Evolutionary conservation across 2,888 invertebrate genomes (phyloP).

Genomic region (Ommatoiulus sabulosus): DNA sequence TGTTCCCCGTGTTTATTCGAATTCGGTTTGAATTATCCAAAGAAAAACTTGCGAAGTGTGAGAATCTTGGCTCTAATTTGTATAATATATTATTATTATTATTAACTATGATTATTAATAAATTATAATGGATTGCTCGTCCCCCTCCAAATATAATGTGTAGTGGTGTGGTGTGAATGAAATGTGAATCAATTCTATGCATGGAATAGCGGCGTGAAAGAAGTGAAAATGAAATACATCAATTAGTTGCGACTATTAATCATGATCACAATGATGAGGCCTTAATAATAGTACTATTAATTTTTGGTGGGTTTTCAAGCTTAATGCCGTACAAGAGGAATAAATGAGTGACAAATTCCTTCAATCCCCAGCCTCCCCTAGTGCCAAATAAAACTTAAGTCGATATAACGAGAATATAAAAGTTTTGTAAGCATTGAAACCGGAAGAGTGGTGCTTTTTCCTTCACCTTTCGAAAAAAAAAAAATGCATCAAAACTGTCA

Average conservation of each 20-base stretch:
- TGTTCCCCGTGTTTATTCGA: background rate
- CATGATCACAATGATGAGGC: conserved; percentile 45
- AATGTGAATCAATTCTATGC: conserved; percentile 35
- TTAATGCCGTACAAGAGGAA: background rate
- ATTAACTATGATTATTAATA: background rate
- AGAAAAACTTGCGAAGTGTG: background rate
- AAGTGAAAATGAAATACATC: conserved; percentile 23
- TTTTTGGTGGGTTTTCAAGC: conserved; percentile 37
- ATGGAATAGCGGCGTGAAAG: conserved; percentile 37
- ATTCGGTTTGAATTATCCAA: background rate
- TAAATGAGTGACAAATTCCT: conserved; percentile 21
- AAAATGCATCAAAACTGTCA: background rate
- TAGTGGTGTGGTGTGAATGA: conserved; percentile 38
- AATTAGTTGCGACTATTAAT: conserved; percentile 48
- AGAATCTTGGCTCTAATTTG: background rate
- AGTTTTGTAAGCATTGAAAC: background rate
- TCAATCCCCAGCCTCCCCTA: background rate
- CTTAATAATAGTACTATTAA: conserved; percentile 42
- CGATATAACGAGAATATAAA: background rate
- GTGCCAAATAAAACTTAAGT: background rate
- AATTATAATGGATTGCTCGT: conserved; percentile 14
- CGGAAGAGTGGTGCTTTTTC: background rate
- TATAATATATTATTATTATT: background rate
- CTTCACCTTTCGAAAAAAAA: background rate
- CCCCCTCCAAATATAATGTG: conserved; percentile 13